These are phyloP conservation scores for Antennarius striatus DNA, from an alignment of 2,113 vertebrate genomes.

Conservation along the genomic window DNA sequence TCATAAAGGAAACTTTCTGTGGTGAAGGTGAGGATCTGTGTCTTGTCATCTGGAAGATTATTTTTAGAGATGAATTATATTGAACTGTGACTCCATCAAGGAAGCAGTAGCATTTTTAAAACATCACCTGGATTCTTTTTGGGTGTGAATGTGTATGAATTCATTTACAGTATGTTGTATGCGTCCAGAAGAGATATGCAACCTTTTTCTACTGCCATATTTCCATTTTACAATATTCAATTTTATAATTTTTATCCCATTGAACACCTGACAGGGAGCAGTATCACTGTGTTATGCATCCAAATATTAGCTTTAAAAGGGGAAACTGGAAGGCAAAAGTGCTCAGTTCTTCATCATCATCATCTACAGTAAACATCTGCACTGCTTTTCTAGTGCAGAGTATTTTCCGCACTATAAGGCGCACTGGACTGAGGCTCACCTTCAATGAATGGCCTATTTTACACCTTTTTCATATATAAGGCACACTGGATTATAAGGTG, in stretches of 20 bases:
- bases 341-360: too few species aligned
- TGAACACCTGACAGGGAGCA: not conserved
- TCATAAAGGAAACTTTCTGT: constrained; percentile 1
- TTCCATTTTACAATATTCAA: not conserved
- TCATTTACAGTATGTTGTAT: too few species aligned
- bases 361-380: too few species aligned
- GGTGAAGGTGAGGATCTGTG: constrained; percentile 14
- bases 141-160: not conserved
- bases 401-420: too few species aligned
- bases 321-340: not conserved
- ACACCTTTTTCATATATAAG: too few species aligned
- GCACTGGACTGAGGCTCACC: too few species aligned
- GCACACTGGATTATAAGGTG: too few species aligned
- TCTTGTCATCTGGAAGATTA: constrained; percentile 50
- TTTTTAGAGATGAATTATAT: constrained; percentile 53
- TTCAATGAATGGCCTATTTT: too few species aligned
- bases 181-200: too few species aligned
- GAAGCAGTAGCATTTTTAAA: constrained; percentile 25
- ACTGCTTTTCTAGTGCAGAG: too few species aligned
- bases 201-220: too few species aligned
- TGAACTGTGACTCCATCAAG: constrained; percentile 58
- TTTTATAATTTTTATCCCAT: not conserved
- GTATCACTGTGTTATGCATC: not conserved
- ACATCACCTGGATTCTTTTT: not conserved
- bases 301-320: not conserved